Base-by-base conservation (phyloP, 2,888 invertebrate genomes). In the Eupithecia centaureata region DNA sequence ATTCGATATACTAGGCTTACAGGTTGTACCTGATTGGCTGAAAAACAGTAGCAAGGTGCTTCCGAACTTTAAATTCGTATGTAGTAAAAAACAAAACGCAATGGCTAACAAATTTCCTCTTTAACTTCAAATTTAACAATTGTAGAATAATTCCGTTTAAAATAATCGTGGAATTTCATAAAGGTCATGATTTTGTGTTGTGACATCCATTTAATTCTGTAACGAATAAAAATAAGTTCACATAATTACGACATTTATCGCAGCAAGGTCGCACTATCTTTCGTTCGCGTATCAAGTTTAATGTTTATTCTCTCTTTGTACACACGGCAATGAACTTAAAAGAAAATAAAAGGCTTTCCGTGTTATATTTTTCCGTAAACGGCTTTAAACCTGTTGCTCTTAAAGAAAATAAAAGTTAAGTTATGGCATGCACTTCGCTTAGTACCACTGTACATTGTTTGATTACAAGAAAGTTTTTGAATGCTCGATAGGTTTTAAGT, bases 221-320 rank as follows among this genome's bases (percentile, higher is more conserved):
- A 86, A 83, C 86, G 88, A 88, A 91, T 91, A 90, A 90, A 88
- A 89, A 91, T 92, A 92, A 92, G 90, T 93, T 90, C 86, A 89
- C 84, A 88, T 92, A 93, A 92, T 93, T 91, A 90, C 90, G 78
- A 86, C 90, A 89, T 92, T 92, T 90, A 92, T 91, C 77, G 77
- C 77, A 73, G 77, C 87, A 87, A 90, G 90, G 90, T 76, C 86
- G 77, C 79, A 86, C 86, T 83, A 85, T 87, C 85, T 87, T 83
- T 79, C 71, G 80, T 77, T 79, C 80, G 75, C 79, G 81, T 80
- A 85, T 87, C 82, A 75, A 77, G 77, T 78, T 77, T 78, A 79
- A 66, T 32, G 60, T 66, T 66, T 60, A 63, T 66, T 66, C 65
- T 69, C 75, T 76, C 73, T 82, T 84, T 81, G 85, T 82, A 83